phyloP scores from a whole-genome alignment of 1,140 invertebrate genomes.

The Pogonus chalceus region DNA sequence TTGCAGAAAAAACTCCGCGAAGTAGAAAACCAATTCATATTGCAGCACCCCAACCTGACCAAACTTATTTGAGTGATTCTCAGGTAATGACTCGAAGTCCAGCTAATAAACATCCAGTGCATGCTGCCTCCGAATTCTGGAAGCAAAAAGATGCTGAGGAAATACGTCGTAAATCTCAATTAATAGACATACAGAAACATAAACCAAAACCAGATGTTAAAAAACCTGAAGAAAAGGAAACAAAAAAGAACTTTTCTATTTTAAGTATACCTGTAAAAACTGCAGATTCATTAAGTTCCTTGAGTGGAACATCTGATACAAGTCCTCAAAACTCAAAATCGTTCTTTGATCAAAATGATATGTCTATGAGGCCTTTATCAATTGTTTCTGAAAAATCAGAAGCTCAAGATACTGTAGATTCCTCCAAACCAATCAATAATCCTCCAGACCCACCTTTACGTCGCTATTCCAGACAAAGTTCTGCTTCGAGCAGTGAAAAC shows the following conservation, averaged over 20 bases:
- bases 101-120: constrained; percentile 6
- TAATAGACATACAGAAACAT: constrained; percentile 9
- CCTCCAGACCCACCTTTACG: constrained; percentile 18
- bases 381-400: constrained; percentile 29
- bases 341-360: neutral
- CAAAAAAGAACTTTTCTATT: neutral
- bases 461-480: constrained; percentile 13
- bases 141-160: constrained; percentile 47
- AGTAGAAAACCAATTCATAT: constrained; percentile 55
- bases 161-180: constrained; percentile 29
- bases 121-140: constrained; percentile 50
- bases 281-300: neutral
- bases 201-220: constrained; percentile 20
- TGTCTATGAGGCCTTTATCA: constrained; percentile 18
- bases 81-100: constrained; percentile 31
- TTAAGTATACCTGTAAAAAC: neutral
- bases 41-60: constrained; percentile 24
- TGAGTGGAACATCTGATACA: neutral
- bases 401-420: neutral
- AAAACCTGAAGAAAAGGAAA: neutral
- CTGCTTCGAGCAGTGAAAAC: neutral
- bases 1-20: constrained; percentile 53
- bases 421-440: neutral
- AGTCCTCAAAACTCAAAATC: neutral
- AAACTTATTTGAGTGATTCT: constrained; percentile 41